Evolutionary conservation across 2,888 invertebrate genomes (phyloP), one percentile per base, ranked within the genome.

Genomic region (Stramonita haemastoma): DNA sequence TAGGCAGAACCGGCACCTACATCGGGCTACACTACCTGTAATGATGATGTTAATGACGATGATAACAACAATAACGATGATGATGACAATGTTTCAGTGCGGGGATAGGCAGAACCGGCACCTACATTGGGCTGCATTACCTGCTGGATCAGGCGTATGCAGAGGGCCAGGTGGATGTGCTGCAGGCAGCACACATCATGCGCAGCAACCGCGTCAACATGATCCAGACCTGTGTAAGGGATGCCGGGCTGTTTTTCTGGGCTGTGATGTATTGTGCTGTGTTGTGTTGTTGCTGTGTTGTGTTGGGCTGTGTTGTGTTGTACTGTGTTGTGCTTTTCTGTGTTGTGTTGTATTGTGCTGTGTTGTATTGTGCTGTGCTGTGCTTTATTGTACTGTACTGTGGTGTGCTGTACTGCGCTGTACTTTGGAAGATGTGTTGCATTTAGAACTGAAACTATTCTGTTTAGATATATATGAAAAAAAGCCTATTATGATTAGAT

Each of bases 91-190:
- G 26, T 92, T 92, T 8, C 92, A 96, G 96, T 94, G 95, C 96
- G 88, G 96, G 96, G 87, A 95, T 96, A 81, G 96, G 96, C 0
- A 90, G 95, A 46, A 95, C 95, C 36, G 96, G 96, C n/a, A 95
- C 95, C 0, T 96, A 95, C 92, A 95, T 96, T 60, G 95, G 95
- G 15, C 92, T 96, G 83, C 95, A 96, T 91, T 94, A 93, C 91
- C 92, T 95, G 87, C 91, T 95, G 91, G 94, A 95, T 86, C 95
- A 95, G 91, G 95, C 95, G 8, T 93, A 93, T 89, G 92, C 91
- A 0, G 95, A 96, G 90, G 93, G 93, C 19, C 87, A 93, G 87
- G 94, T 96, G 83, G 95, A 96, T 91, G 94, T 96, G 11, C 93
- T 95, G 70, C 91, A 93, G 60, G 94, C 94, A 91, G 95, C 95